Conservation (phyloP, 2,797 vertebrate species). For the Danio choprae region DNA sequence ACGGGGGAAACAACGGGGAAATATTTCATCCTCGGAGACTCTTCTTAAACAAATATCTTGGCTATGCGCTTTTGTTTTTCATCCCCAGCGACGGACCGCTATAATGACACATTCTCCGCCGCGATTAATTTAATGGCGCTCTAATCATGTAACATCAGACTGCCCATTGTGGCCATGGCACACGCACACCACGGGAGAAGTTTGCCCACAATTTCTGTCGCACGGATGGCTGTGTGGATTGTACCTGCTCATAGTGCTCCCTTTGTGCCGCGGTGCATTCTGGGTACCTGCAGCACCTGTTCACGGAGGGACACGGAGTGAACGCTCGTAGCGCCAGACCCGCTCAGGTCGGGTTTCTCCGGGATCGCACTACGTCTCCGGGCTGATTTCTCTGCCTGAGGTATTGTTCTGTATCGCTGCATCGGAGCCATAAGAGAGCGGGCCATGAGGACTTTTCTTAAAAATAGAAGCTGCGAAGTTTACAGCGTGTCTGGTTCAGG, state of each 20-base stretch:
- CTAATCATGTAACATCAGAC: conserved; percentile 30
- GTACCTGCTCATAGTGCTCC: conserved; percentile 76
- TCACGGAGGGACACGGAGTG: conserved; percentile 72
- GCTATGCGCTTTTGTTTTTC: conserved; percentile 6
- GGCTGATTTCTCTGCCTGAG: conserved; percentile 72
- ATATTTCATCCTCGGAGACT: conserved; percentile 45
- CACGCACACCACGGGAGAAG: conserved; percentile 52
- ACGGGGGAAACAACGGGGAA: conserved; percentile 30
- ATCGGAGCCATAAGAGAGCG: conserved; percentile 74
- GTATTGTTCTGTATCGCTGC: conserved; percentile 72
- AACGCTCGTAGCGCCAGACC: conserved; percentile 73
- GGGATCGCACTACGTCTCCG: conserved; percentile 64
- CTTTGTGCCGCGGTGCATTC: conserved; percentile 83
- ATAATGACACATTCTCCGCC: neutral
- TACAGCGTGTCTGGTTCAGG: conserved; percentile 78
- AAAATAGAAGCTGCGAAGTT: conserved; percentile 80
- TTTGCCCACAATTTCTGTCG: conserved; percentile 76
- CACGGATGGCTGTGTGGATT: conserved; percentile 74
- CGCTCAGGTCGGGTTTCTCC: conserved; percentile 77
- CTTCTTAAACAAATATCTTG: conserved; percentile 33
- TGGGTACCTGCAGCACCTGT: conserved; percentile 82
- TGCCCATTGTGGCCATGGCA: conserved; percentile 46
- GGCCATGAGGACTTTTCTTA: conserved; percentile 82
- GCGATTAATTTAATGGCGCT: conserved; percentile 43
- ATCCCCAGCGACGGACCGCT: neutral